A percentile compares a stretch with the other conserved stretches of the same genome.
phyloP scores from a whole-genome alignment of 1,140 invertebrate species.

The Globodera ellingtonae region DNA sequence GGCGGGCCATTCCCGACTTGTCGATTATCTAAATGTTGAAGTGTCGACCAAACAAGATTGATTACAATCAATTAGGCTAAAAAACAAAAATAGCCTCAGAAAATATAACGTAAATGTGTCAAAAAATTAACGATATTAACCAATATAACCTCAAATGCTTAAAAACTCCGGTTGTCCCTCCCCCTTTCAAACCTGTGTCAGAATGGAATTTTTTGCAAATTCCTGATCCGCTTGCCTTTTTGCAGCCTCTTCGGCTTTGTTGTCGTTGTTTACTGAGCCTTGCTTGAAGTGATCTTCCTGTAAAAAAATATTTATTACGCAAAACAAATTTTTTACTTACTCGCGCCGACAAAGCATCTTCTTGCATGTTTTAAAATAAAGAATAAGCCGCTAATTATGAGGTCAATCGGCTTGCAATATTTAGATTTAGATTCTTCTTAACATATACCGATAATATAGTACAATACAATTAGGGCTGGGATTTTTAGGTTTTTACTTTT shows the following conservation, averaged over 20 bases:
- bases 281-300: background rate
- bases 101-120: too few relatives aligned
- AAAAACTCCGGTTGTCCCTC: background rate
- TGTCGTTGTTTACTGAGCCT: background rate
- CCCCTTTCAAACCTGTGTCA: slow-evolving; percentile 30
- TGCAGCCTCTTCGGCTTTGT: slow-evolving; percentile 3
- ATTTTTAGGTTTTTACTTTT: too few relatives aligned
- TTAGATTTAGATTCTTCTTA: too few relatives aligned
- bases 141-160: background rate
- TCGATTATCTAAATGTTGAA: slow-evolving; percentile 15
- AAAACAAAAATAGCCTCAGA: background rate
- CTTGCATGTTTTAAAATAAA: background rate
- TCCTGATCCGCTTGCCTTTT: slow-evolving; percentile 32
- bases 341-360: background rate
- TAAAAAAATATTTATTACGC: background rate
- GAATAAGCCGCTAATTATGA: too few relatives aligned
- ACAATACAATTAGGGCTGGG: too few relatives aligned
- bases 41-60: background rate
- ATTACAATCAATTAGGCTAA: slow-evolving; percentile 43
- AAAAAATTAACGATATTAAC: background rate
- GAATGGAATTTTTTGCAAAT: slow-evolving; percentile 33
- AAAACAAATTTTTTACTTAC: background rate
- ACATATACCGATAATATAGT: too few relatives aligned
- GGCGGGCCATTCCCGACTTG: slow-evolving; percentile 4
- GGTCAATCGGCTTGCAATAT: too few relatives aligned